Evolutionary conservation across 2,888 invertebrate genomes (phyloP).

Genomic region (Sarcophaga subvicina): DNA sequence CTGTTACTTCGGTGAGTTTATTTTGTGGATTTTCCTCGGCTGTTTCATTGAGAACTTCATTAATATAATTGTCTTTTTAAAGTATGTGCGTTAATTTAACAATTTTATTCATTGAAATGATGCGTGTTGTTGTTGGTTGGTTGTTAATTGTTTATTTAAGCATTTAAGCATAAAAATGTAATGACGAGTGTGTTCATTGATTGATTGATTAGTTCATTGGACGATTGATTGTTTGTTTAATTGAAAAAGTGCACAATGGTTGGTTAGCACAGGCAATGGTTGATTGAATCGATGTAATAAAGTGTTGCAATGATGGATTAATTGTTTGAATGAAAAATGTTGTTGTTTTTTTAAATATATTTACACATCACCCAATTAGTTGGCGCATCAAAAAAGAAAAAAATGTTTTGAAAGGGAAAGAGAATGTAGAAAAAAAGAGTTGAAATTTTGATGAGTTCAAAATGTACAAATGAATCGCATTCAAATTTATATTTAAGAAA

Average conservation of each 20-base stretch:
- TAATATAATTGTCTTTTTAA: constrained; percentile 88
- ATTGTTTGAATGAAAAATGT: constrained; percentile 1
- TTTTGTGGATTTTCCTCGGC: constrained; percentile 81
- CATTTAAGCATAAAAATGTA: background rate
- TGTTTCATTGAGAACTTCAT: constrained; percentile 89
- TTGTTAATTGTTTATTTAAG: background rate
- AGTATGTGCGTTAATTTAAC: constrained; percentile 64
- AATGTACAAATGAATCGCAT: constrained; percentile 11
- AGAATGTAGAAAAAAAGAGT: constrained; percentile 43
- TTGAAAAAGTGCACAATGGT: constrained; percentile 23
- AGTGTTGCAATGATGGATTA: background rate
- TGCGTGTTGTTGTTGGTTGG: constrained; percentile 12
- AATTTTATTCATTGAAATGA: constrained; percentile 34
- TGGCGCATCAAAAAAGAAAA: constrained; percentile 25
- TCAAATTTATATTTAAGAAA: no score
- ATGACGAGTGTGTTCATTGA: background rate
- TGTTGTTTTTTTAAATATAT: constrained; percentile 36
- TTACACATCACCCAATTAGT: constrained; percentile 60
- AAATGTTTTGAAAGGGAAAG: constrained; percentile 47
- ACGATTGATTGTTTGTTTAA: background rate
- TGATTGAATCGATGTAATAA: constrained; percentile 1
- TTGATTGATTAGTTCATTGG: background rate
- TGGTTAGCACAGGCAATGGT: background rate
- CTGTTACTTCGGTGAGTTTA: constrained; percentile 81
- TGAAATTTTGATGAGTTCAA: constrained; percentile 34